Conservation (phyloP, 1,140 invertebrate genomes). For the Penaeus japonicus region DNA sequence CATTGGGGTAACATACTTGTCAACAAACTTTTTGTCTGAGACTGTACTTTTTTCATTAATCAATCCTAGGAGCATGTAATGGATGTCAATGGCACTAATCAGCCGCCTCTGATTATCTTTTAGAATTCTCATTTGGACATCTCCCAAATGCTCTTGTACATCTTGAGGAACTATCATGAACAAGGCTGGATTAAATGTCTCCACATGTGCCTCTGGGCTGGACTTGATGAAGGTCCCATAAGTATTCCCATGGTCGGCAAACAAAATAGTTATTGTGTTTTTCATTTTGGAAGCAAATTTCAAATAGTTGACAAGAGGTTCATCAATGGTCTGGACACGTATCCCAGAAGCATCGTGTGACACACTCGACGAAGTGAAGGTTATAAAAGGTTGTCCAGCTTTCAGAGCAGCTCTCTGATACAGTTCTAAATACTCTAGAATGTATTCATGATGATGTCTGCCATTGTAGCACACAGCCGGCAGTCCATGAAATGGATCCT, state of each 20-base stretch:
- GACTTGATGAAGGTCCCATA: constrained; percentile 62
- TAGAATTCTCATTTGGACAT: constrained; percentile 32
- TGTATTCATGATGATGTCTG: constrained; percentile 62
- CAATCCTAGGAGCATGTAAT: constrained; percentile 40
- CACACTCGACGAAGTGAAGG: constrained; percentile 61
- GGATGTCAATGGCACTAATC: constrained; percentile 40
- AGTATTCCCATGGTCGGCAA: constrained; percentile 64
- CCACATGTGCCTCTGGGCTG: constrained; percentile 61
- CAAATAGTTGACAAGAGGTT: constrained; percentile 55
- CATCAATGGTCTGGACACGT: constrained; percentile 62
- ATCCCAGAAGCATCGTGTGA: constrained; percentile 62
- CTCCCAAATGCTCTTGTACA: constrained; percentile 32
- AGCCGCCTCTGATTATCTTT: constrained; percentile 41
- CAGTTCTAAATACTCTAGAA: constrained; percentile 61
- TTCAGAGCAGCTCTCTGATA: constrained; percentile 60
- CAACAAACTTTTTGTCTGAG: constrained; percentile 17
- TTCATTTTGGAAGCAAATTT: constrained; percentile 41
- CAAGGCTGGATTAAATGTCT: constrained; percentile 63
- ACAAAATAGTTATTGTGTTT: constrained; percentile 62
- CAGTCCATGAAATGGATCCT: constrained; percentile 63
- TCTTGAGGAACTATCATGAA: constrained; percentile 46
- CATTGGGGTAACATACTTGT: constrained; percentile 58
- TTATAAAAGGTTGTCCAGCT: constrained; percentile 58
- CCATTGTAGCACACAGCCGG: constrained; percentile 63
- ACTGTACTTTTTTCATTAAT: constrained; percentile 23